Conservation (phyloP, 2,888 invertebrate genomes). For the Monochamus alternatus region DNA sequence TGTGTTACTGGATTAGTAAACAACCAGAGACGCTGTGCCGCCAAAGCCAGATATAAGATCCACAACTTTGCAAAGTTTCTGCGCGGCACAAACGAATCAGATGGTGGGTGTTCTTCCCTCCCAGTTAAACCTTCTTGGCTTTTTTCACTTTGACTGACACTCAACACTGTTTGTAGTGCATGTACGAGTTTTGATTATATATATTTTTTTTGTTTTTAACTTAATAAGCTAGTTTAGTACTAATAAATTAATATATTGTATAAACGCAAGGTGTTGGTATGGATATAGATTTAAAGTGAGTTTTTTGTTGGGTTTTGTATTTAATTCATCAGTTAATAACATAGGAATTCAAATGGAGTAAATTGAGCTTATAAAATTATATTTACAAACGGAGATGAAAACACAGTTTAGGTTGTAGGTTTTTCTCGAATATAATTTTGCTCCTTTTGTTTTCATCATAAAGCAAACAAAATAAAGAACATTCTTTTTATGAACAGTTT, state of each 20-base stretch:
- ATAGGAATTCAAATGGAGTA: no score
- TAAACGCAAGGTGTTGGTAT: not conserved
- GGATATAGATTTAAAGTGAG: not conserved
- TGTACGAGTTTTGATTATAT: slow-evolving; percentile 19
- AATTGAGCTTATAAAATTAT: no score
- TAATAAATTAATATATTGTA: slow-evolving; percentile 12
- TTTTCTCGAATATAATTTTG: no score
- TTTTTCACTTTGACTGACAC: slow-evolving; percentile 11
- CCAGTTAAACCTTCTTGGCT: slow-evolving; percentile 20
- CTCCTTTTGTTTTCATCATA: no score
- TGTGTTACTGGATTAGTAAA: slow-evolving; percentile 70
- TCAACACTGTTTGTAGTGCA: slow-evolving; percentile 18
- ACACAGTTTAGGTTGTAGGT: no score
- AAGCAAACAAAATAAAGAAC: no score
- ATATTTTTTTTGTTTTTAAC: not conserved
- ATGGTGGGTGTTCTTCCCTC: slow-evolving; percentile 62
- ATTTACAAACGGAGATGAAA: no score
- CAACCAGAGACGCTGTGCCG: slow-evolving; percentile 75
- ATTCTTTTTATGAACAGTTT: no score
- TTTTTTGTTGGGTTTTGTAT: no score
- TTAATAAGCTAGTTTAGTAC: no score
- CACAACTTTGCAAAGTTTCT: slow-evolving; percentile 78
- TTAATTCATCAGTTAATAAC: no score
- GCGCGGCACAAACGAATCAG: slow-evolving; percentile 67
- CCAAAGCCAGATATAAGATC: slow-evolving; percentile 78